A percentile compares a stretch with the other conserved stretches of the same genome.
Evolutionary conservation across 2,888 invertebrate genomes (phyloP).

Genomic region (Craniophora ligustri): DNA sequence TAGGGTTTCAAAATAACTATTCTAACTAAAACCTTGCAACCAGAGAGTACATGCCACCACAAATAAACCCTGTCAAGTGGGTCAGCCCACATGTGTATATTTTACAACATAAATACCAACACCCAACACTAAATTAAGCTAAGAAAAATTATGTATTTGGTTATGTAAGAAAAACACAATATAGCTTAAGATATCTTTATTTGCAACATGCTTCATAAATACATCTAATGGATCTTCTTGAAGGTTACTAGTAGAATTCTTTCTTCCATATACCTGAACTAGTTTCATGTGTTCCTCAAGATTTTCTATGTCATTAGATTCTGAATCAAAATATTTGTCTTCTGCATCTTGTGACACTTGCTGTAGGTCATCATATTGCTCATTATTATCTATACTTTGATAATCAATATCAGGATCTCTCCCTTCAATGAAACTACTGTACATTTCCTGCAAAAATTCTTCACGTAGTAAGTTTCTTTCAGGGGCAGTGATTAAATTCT

Average conservation of each 20-base stretch:
- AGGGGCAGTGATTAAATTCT: conserved; percentile 82
- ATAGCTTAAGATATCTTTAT: conserved; percentile 61
- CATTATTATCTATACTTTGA: conserved; percentile 93
- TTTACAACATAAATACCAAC: too few relatives aligned
- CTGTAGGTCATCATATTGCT: conserved; percentile 93
- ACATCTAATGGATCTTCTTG: conserved; percentile 91
- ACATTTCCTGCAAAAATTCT: conserved; percentile 96
- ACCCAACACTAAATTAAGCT: too few relatives aligned
- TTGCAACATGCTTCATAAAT: conserved; percentile 90
- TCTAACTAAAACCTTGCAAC: too few relatives aligned
- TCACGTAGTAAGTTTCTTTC: conserved; percentile 91
- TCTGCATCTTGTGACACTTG: conserved; percentile 93
- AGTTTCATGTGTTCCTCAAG: conserved; percentile 79
- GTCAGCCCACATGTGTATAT: too few relatives aligned
- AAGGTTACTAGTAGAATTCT: conserved; percentile 54
- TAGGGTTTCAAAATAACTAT: too few relatives aligned
- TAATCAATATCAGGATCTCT: conserved; percentile 95
- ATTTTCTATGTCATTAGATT: conserved; percentile 90
- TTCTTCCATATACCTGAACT: conserved; percentile 73
- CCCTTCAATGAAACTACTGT: conserved; percentile 94
- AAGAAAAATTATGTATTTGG: neutral
- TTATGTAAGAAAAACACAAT: conserved; percentile 13
- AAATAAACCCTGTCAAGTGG: too few relatives aligned
- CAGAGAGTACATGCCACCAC: too few relatives aligned
- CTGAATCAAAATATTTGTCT: conserved; percentile 97